These are phyloP conservation scores for Xanthostigma xanthostigma DNA, from an alignment of 2,888 invertebrate species.

Conservation along the genomic window DNA sequence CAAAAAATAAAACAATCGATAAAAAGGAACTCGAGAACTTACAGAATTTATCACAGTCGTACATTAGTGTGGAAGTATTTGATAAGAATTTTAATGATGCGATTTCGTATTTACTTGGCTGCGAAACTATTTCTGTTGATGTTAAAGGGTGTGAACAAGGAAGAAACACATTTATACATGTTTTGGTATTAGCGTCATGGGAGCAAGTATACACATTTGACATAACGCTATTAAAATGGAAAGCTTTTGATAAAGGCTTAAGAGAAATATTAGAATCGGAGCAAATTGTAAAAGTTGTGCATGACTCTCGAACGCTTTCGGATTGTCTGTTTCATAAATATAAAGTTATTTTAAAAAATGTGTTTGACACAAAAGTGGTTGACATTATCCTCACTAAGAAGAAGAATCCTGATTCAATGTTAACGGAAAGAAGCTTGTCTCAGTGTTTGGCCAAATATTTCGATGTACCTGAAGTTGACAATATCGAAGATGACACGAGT, in stretches of 20 bases:
- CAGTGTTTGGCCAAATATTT: constrained; percentile 32
- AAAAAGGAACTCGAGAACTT: no score
- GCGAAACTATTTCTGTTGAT: no score
- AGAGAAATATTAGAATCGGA: constrained; percentile 31
- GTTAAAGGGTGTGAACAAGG: no score
- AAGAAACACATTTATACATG: no score
- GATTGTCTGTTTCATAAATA: constrained; percentile 43
- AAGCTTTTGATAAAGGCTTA: constrained; percentile 35
- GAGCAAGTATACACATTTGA: no score
- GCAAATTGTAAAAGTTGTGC: constrained; percentile 37
- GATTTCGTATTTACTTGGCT: no score
- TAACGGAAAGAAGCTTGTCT: constrained; percentile 27
- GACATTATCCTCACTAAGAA: constrained; percentile 32
- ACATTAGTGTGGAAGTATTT: no score
- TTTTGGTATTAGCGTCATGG: no score
- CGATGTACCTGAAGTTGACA: constrained; percentile 27
- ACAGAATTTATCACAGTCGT: no score
- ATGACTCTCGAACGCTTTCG: constrained; percentile 40
- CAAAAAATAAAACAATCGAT: no score
- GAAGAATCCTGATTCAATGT: constrained; percentile 28
- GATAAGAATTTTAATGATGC: no score
- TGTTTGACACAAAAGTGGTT: constrained; percentile 47
- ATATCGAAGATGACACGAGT: constrained; percentile 28
- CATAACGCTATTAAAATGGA: constrained; percentile 18
- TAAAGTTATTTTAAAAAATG: constrained; percentile 34